Percentiles rank a stretch among this genome's conserved stretches.
phyloP scores from a whole-genome alignment of 2,797 vertebrate species.

The Betta splendens region DNA sequence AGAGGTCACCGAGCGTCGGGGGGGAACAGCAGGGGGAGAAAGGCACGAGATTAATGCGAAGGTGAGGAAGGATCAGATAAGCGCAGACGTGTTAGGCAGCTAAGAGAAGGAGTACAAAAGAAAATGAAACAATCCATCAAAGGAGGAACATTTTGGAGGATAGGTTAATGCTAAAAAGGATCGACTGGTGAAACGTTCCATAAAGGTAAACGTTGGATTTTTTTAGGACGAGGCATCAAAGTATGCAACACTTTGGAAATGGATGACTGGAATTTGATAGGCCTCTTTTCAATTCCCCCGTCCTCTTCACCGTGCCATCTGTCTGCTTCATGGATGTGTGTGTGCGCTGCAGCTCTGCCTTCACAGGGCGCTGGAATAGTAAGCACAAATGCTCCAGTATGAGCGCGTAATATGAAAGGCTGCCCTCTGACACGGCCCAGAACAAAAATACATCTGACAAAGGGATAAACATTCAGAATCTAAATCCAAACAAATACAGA shows the following conservation, averaged over 20 bases:
- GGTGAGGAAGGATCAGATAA: constrained; percentile 54
- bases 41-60: constrained; percentile 44
- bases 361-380: constrained; percentile 1
- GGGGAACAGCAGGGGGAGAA: constrained; percentile 13
- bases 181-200: constrained; percentile 35
- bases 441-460: constrained; percentile 24
- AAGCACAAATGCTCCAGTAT: constrained; percentile 12
- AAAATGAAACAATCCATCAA: constrained; percentile 56
- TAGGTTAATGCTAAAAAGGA: constrained; percentile 40
- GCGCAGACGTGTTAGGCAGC: constrained; percentile 35
- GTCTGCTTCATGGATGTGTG: constrained; percentile 49
- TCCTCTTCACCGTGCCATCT: constrained; percentile 48
- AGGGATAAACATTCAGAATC: constrained; percentile 24
- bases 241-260: constrained; percentile 41
- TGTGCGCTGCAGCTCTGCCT: no score
- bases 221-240: constrained; percentile 36
- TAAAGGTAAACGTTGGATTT: constrained; percentile 46
- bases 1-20: constrained; percentile 53
- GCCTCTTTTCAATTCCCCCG: constrained; percentile 48
- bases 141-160: constrained; percentile 30
- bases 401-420: constrained; percentile 14
- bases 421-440: constrained; percentile 12
- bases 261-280: constrained; percentile 52
- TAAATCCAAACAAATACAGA: constrained; percentile 13
- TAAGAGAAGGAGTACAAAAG: constrained; percentile 38